phyloP scores from a whole-genome alignment of 1,140 invertebrate genomes.

The Monochamus saltuarius region DNA sequence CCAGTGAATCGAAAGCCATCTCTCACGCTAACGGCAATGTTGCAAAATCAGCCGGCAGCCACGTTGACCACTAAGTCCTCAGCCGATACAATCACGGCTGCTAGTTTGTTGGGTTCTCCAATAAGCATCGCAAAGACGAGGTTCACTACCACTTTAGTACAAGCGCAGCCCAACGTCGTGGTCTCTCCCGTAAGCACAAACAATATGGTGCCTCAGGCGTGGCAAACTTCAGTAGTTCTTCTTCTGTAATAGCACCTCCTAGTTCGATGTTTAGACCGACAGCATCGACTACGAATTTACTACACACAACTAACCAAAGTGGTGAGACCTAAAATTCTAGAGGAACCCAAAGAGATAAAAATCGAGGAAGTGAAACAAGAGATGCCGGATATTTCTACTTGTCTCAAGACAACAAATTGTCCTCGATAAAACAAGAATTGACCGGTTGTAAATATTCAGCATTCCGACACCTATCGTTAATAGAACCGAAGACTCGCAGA shows the following conservation, averaged over 20 bases:
- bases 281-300: conserved; percentile 44
- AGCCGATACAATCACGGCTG: conserved; percentile 48
- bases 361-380: conserved; percentile 22
- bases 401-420: conserved; percentile 20
- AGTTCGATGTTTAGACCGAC: conserved; percentile 37
- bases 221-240: conserved; percentile 31
- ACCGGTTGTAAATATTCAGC: conserved; percentile 45
- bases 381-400: conserved; percentile 10
- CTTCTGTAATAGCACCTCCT: conserved; percentile 52
- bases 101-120: conserved; percentile 46
- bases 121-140: conserved; percentile 40
- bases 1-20: conserved; percentile 37
- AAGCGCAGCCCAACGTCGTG: conserved; percentile 56
- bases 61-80: conserved; percentile 44
- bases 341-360: conserved; percentile 38
- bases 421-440: conserved; percentile 48
- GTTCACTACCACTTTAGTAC: conserved; percentile 42
- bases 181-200: conserved; percentile 42
- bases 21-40: conserved; percentile 49
- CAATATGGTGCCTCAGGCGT: conserved; percentile 40
- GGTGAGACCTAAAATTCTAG: conserved; percentile 30
- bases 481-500: conserved; percentile 77
- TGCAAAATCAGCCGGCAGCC: conserved; percentile 50
- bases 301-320: conserved; percentile 59
- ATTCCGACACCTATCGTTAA: conserved; percentile 31